These are phyloP conservation scores for Drosophila longiperda DNA, from an alignment of 2,888 invertebrate species.

Conservation along the genomic window DNA sequence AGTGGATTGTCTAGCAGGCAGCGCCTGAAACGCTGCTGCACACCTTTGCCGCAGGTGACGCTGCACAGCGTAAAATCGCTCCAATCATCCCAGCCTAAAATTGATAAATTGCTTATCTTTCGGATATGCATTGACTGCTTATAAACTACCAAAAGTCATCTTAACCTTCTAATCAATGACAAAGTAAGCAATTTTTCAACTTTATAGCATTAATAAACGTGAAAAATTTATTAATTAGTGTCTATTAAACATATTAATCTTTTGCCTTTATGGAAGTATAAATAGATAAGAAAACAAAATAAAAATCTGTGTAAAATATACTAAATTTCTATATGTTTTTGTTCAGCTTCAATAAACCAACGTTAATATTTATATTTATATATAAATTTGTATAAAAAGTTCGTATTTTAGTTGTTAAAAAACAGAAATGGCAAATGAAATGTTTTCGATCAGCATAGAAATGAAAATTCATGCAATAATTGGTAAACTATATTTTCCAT, in stretches of 20 bases:
- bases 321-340: not conserved
- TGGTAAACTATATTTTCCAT: not conserved
- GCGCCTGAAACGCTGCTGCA: conserved; percentile 85
- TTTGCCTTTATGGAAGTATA: not conserved
- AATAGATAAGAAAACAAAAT: not conserved
- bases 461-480: not conserved
- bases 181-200: not conserved
- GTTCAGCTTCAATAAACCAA: not conserved
- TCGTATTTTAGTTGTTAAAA: not conserved
- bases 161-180: not conserved
- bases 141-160: not conserved
- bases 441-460: not conserved
- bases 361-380: not conserved
- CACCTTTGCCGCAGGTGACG: conserved; percentile 85
- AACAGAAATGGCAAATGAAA: not conserved
- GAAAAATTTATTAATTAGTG: not conserved
- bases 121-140: not conserved
- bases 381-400: not conserved
- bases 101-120: conserved; percentile 28
- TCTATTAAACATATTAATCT: not conserved
- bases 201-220: not conserved
- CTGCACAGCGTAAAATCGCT: conserved; percentile 85
- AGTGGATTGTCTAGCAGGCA: conserved; percentile 84
- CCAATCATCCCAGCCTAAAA: conserved; percentile 85
- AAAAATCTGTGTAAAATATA: not conserved